Percentiles rank a stretch among this genome's conserved stretches.
Evolutionary conservation across 2,797 vertebrate species (phyloP).

Genomic region (Echiichthys vipera): DNA sequence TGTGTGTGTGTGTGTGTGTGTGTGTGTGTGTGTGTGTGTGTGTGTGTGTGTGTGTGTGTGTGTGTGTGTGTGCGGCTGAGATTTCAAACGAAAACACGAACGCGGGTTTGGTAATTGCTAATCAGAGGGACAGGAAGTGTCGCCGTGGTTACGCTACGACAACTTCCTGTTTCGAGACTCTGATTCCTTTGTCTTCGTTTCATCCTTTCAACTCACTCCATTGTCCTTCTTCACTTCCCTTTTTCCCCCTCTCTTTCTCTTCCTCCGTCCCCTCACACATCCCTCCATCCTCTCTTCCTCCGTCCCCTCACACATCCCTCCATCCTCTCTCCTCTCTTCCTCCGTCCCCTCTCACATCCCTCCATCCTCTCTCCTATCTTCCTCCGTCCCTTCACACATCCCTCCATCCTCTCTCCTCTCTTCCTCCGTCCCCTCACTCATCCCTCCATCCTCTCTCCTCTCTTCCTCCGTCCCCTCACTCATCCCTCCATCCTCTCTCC

Average conservation of each 20-base stretch:
- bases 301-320: accelerated
- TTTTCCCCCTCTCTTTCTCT: not conserved
- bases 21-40: not conserved
- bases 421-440: not conserved
- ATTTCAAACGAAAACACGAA: slow-evolving; percentile 43
- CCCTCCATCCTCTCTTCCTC: not conserved
- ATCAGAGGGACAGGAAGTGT: slow-evolving; percentile 61
- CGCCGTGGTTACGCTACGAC: slow-evolving; percentile 38
- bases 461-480: too few species aligned
- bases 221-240: not conserved
- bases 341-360: not conserved
- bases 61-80: slow-evolving; percentile 22
- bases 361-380: too few species aligned
- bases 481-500: not conserved
- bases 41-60: slow-evolving; percentile 24
- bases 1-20: too few species aligned
- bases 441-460: not conserved
- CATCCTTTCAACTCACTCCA: not conserved
- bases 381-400: not conserved
- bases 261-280: too few species aligned
- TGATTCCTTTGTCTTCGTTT: not conserved
- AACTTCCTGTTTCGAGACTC: slow-evolving; percentile 58
- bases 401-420: not conserved
- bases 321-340: not conserved
- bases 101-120: too few species aligned